Base-by-base conservation (phyloP, 2,888 invertebrate species). In the Melinopterus prodromus region DNA sequence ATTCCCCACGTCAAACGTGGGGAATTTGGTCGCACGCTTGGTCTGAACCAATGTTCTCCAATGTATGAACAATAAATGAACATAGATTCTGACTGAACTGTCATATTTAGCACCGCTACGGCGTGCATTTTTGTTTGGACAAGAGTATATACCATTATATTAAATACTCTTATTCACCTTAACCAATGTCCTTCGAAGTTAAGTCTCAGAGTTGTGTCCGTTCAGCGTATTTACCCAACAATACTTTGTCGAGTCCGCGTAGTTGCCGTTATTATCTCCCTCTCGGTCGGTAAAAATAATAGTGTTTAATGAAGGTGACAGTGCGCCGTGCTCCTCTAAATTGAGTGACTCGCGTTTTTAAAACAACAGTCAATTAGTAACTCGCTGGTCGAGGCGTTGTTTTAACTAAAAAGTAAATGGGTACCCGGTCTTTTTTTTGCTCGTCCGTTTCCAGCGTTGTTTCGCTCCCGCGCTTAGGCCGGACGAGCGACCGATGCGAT, bases 291-390 rank as follows among this genome's bases (percentile, higher is more conserved):
- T 84, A 86, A 84, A 86, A 86, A 86, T 86, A 86, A 86, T 86
- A 85, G 85, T 84, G 81, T 84, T 85, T 86, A 86, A 86, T 86
- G 86, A 85, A 85, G 86, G 86, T 85, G 86, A 86, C 86, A 86
- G 76, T 77, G 71, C 70, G 77, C 80, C 84, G 85, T 83, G 83
- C 86, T 85, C 84, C 84, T 84, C 81, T 84, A 85, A 85, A 86
- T 86, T 86, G 85, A 85, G 83, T 86, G 86, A 86, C 85, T 85
- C 85, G 86, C 85, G 85, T 85, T 86, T 86, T 87, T 86, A 87
- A 86, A 87, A 86, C 86, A 86, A 86, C 86, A 86, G 86, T 85
- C 86, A 87, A 87, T 86, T 87, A 87, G 85, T 85, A 85, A 85
- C 85, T 84, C 83, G 82, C 85, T 84, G 84, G 82, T 80, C 84